Percentiles rank a stretch among this genome's conserved stretches.
Conservation (phyloP, 2,888 invertebrate species). For the Carcina quercana region DNA sequence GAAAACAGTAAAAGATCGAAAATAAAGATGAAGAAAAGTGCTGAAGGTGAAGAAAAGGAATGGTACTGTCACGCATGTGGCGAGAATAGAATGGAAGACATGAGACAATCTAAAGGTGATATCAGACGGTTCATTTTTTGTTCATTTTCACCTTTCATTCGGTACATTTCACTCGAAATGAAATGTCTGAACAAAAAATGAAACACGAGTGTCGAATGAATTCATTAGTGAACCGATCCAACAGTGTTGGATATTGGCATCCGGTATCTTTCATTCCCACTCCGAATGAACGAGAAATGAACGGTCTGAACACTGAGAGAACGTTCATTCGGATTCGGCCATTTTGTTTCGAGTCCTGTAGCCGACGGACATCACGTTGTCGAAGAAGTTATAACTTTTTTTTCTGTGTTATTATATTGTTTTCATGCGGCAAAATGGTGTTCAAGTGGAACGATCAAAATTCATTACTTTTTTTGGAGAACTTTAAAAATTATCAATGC, state of each 20-base stretch:
- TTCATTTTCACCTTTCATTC: constrained; percentile 1
- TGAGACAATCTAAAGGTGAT: constrained; percentile 15
- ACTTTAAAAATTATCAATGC: no score
- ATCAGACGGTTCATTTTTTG: constrained; percentile 1
- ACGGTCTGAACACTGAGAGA: constrained; percentile 17
- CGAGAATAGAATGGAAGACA: constrained; percentile 15
- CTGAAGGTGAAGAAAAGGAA: constrained; percentile 11
- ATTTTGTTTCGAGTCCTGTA: constrained; percentile 12
- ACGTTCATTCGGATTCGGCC: constrained; percentile 18
- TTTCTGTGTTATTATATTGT: no score
- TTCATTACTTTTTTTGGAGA: no score
- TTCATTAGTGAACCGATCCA: no score
- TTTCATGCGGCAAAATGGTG: no score
- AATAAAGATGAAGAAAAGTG: constrained; percentile 14
- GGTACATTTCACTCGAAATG: not conserved
- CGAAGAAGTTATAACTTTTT: no score
- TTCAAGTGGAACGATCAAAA: no score
- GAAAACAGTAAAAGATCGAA: constrained; percentile 9
- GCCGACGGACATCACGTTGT: not conserved
- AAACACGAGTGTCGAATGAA: no score
- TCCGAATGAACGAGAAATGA: constrained; percentile 19
- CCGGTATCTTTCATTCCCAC: constrained; percentile 16
- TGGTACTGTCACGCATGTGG: constrained; percentile 16
- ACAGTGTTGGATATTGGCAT: constrained; percentile 15
- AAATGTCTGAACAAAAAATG: no score